Conservation (phyloP, 2,888 invertebrate genomes). For the Drosophila nigricruria region DNA sequence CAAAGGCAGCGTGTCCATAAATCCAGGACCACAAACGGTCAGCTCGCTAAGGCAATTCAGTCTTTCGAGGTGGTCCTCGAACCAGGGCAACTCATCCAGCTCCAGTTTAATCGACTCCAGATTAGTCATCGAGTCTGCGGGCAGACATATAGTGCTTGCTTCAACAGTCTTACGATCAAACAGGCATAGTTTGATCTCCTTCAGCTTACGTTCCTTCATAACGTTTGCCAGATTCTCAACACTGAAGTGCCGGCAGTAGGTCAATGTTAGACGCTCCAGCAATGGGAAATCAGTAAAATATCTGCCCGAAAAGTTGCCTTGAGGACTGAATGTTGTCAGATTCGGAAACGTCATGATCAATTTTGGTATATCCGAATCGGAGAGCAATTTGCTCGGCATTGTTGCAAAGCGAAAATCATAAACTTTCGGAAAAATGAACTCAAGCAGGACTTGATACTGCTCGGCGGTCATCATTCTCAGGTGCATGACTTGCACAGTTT, state of each 20-base stretch:
- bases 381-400: constrained; percentile 12
- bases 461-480: constrained; percentile 35
- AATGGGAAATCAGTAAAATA: constrained; percentile 33
- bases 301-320: constrained; percentile 54
- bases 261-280: constrained; percentile 53
- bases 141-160: constrained; percentile 16
- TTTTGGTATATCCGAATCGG: constrained; percentile 43
- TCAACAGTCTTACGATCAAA: constrained; percentile 23
- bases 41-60: constrained; percentile 45
- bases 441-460: constrained; percentile 32
- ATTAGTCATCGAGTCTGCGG: constrained; percentile 30
- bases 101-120: constrained; percentile 53
- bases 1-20: constrained; percentile 4
- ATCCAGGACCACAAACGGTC: constrained; percentile 21
- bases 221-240: constrained; percentile 36
- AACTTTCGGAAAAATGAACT: constrained; percentile 40
- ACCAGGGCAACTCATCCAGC: constrained; percentile 51
- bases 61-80: constrained; percentile 32
- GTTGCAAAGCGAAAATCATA: constrained; percentile 63
- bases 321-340: constrained; percentile 60
- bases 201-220: constrained; percentile 43
- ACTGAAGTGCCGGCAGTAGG: constrained; percentile 46
- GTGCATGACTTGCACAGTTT: constrained; percentile 29
- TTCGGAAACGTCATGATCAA: constrained; percentile 56
- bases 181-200: constrained; percentile 44